Conservation (phyloP, 2,797 vertebrate species). For the Rhynchonycteris naso region DNA sequence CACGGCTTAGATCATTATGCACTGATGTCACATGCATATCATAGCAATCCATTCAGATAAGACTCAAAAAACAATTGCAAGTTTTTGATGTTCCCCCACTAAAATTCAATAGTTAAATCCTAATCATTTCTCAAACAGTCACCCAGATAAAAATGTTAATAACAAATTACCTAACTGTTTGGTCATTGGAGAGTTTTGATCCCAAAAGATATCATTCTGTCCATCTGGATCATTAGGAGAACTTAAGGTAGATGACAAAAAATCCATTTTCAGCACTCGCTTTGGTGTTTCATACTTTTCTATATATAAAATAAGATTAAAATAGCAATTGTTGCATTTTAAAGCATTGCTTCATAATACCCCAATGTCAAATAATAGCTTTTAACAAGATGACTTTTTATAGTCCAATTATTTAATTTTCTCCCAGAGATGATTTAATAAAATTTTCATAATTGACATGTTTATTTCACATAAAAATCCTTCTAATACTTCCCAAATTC, state of each 20-base stretch:
- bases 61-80: not conserved
- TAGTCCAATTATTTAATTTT: not conserved
- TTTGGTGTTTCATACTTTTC: constrained; percentile 86
- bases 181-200: constrained; percentile 92
- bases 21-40: not conserved
- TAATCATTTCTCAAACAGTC: constrained; percentile 36
- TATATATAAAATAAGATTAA: constrained; percentile 75
- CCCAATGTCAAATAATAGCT: not conserved
- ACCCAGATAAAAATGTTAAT: constrained; percentile 46
- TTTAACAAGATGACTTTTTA: constrained; percentile 1
- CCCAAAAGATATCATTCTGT: constrained; percentile 97
- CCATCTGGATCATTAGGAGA: constrained; percentile 92
- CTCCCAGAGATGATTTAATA: not conserved
- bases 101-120: constrained; percentile 30
- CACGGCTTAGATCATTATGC: not conserved
- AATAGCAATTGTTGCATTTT: constrained; percentile 29
- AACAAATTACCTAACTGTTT: constrained; percentile 86
- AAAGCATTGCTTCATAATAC: constrained; percentile 3
- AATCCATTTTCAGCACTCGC: constrained; percentile 80
- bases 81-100: not conserved
- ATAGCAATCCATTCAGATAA: not conserved
- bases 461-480: constrained; percentile 37
- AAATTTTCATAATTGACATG: not conserved
- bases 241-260: constrained; percentile 80
- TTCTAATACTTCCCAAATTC: not conserved